A percentile compares a stretch with the other conserved stretches of the same genome.
phyloP scores from a whole-genome alignment of 2,888 invertebrate genomes.

The Noctua pronuba region DNA sequence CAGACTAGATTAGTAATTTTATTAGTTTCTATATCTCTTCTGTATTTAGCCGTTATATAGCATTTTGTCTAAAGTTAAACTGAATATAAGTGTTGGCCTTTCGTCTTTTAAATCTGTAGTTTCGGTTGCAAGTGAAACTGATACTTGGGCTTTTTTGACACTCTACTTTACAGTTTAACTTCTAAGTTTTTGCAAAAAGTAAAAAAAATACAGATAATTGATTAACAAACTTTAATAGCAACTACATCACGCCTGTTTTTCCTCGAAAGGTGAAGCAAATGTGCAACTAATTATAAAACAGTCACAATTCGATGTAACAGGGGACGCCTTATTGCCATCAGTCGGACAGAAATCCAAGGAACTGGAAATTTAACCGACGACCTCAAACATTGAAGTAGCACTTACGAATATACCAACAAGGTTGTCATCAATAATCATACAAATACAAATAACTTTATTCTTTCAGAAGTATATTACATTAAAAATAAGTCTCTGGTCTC shows the following conservation, averaged over 20 bases:
- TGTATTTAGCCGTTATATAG: neutral
- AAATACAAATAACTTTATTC: no score
- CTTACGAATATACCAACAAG: neutral
- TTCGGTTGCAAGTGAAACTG: neutral
- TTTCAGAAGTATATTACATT: no score
- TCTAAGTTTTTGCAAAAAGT: neutral
- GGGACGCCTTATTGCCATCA: neutral
- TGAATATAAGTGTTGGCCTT: neutral
- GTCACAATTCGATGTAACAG: neutral
- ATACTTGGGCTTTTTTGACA: neutral
- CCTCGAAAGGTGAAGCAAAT: neutral
- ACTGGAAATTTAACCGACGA: neutral
- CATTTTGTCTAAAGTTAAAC: neutral
- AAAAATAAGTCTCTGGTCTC: no score
- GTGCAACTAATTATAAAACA: neutral
- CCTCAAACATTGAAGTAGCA: neutral
- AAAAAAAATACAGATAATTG: neutral
- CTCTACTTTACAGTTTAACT: no score
- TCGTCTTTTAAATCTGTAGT: neutral
- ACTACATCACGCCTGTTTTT: neutral
- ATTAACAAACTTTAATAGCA: neutral
- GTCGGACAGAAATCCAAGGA: neutral
- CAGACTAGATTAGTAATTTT: neutral
- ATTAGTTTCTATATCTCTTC: slow-evolving; percentile 6
- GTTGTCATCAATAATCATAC: neutral